phyloP scores from a whole-genome alignment of 2,888 invertebrate genomes.

The Gnatocerus cornutus region DNA sequence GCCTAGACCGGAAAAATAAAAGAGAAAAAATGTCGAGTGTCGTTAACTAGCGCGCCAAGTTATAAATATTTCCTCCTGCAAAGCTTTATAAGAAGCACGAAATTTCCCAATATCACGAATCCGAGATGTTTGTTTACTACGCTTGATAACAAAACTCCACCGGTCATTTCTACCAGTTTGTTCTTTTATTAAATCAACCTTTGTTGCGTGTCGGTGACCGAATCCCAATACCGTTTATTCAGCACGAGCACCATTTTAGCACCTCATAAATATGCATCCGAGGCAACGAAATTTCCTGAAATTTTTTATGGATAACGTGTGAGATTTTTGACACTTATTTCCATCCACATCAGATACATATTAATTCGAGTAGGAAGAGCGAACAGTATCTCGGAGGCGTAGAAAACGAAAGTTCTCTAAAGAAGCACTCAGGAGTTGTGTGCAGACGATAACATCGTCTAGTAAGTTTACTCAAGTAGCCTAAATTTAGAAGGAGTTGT shows the following conservation, averaged over 20 bases:
- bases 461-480: conserved; percentile 27
- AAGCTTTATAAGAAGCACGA: conserved; percentile 16
- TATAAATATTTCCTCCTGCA: no score
- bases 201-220: conserved; percentile 32
- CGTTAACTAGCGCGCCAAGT: no score
- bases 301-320: conserved; percentile 38
- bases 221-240: conserved; percentile 39
- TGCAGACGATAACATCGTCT: conserved; percentile 30
- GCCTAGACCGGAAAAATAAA: no score
- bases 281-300: conserved; percentile 38
- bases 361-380: conserved; percentile 16
- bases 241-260: conserved; percentile 39
- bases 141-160: conserved; percentile 32
- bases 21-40: no score
- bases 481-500: conserved; percentile 14
- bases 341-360: conserved; percentile 26
- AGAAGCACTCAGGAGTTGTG: conserved; percentile 12
- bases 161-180: conserved; percentile 24
- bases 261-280: conserved; percentile 48
- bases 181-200: conserved; percentile 34
- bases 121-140: conserved; percentile 39
- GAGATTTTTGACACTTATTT: conserved; percentile 14
- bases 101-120: conserved; percentile 31
- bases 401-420: conserved; percentile 5
- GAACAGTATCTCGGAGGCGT: background rate